Percentiles rank a stretch among this genome's conserved stretches.
phyloP scores from a whole-genome alignment of 2,888 invertebrate species.

The Trichopoda pennipes region DNA sequence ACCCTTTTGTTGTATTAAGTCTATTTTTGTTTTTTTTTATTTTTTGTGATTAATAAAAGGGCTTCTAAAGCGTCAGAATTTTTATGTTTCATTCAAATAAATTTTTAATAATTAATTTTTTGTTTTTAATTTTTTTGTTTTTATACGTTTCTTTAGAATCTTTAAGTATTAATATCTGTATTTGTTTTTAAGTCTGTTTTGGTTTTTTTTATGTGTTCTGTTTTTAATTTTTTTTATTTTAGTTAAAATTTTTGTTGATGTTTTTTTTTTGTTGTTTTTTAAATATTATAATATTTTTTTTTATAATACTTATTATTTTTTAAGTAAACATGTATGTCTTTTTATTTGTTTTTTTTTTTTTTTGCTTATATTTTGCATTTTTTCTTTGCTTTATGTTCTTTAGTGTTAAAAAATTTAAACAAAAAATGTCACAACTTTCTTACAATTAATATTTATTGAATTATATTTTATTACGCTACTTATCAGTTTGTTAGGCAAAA shows the following conservation, averaged over 20 bases:
- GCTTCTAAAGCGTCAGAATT: constrained; percentile 69
- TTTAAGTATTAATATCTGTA: constrained; percentile 48
- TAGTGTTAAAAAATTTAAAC: constrained; percentile 60
- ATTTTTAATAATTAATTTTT: constrained; percentile 54
- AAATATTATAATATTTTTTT: constrained; percentile 55
- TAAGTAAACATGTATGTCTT: constrained; percentile 57
- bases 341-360: constrained; percentile 4
- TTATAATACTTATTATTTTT: constrained; percentile 61
- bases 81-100: constrained; percentile 54
- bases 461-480: constrained; percentile 38
- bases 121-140: constrained; percentile 31
- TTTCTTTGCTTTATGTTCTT: constrained; percentile 34
- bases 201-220: constrained; percentile 43
- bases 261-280: constrained; percentile 36
- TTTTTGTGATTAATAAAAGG: constrained; percentile 65
- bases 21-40: constrained; percentile 31
- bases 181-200: constrained; percentile 37
- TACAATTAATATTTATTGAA: constrained; percentile 30
- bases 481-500: constrained; percentile 1
- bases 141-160: constrained; percentile 50
- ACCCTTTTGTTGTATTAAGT: constrained; percentile 53
- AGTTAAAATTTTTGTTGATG: constrained; percentile 58
- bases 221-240: constrained; percentile 36
- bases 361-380: constrained; percentile 44
- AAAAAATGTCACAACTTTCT: constrained; percentile 62